Percentiles rank a stretch among this genome's conserved stretches.
phyloP scores from a whole-genome alignment of 2,888 invertebrate genomes.

The Phortica okadai region DNA sequence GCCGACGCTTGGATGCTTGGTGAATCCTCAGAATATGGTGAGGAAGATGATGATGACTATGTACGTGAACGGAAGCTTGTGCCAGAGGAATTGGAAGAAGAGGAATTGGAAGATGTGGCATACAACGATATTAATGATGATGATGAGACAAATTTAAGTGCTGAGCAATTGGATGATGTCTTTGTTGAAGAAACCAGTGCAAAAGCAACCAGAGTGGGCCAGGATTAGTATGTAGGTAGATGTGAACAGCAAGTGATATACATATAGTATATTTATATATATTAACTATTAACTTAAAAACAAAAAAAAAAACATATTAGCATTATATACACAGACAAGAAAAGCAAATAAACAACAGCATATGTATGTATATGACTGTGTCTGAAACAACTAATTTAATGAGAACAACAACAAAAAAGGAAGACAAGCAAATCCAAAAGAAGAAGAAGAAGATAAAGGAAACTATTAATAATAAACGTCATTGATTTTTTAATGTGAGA shows the following conservation, averaged over 20 bases:
- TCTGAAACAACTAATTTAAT: too few species aligned
- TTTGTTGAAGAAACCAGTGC: background rate
- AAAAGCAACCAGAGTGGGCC: slow-evolving; percentile 20
- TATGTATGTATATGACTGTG: too few species aligned
- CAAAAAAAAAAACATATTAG: background rate
- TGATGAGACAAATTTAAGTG: background rate
- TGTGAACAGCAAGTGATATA: slow-evolving; percentile 20
- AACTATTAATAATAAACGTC: too few species aligned
- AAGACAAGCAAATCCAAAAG: too few species aligned
- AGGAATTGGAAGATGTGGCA: background rate
- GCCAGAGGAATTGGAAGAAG: too few species aligned
- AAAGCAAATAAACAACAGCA: too few species aligned
- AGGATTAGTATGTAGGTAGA: slow-evolving; percentile 6
- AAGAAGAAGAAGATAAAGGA: too few species aligned
- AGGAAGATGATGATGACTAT: slow-evolving; percentile 44
- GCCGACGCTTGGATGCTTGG: slow-evolving; percentile 67
- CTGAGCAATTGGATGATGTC: slow-evolving; percentile 25
- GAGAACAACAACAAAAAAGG: too few species aligned
- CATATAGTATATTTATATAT: background rate
- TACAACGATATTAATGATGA: slow-evolving; percentile 9
- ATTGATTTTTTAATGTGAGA: too few species aligned
- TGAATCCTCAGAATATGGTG: slow-evolving; percentile 63
- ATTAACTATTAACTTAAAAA: background rate
- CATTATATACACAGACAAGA: background rate
- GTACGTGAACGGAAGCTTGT: slow-evolving; percentile 9